These are phyloP conservation scores for Noctua fimbriata DNA, from an alignment of 2,888 invertebrate species.

Conservation along the genomic window DNA sequence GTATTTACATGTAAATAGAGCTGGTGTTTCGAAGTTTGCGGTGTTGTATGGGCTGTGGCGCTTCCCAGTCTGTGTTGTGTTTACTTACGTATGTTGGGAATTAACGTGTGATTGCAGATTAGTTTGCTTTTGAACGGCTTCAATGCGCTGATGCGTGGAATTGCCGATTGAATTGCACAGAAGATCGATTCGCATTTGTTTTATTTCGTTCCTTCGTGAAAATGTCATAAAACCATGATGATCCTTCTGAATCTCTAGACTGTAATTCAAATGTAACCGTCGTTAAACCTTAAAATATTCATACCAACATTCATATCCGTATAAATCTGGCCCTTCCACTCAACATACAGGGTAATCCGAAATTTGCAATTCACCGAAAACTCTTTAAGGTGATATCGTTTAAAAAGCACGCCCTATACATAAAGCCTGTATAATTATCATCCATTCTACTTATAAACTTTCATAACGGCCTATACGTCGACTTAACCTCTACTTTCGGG, in stretches of 20 bases:
- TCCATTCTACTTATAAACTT: constrained; percentile 90
- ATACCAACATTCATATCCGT: constrained; percentile 57
- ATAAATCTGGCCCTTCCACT: constrained; percentile 59
- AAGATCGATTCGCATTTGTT: constrained; percentile 5
- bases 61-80: constrained; percentile 62
- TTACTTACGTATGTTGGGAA: constrained; percentile 41
- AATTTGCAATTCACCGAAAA: constrained; percentile 80
- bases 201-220: not conserved
- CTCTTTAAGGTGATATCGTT: constrained; percentile 85
- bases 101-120: constrained; percentile 33
- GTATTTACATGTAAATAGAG: constrained; percentile 91
- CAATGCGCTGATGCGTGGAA: not conserved
- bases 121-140: constrained; percentile 29
- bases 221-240: constrained; percentile 8
- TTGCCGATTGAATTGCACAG: not conserved
- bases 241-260: constrained; percentile 12
- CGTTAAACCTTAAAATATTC: constrained; percentile 57
- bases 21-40: constrained; percentile 79
- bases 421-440: constrained; percentile 89
- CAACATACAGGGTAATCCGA: constrained; percentile 59
- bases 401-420: constrained; percentile 87
- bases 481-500: constrained; percentile 89
- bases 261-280: constrained; percentile 30
- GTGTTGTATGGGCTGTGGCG: constrained; percentile 69
- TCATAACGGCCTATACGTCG: constrained; percentile 90